Evolutionary conservation across 2,888 invertebrate species (phyloP).

Genomic region (Agrotis ipsilon): DNA sequence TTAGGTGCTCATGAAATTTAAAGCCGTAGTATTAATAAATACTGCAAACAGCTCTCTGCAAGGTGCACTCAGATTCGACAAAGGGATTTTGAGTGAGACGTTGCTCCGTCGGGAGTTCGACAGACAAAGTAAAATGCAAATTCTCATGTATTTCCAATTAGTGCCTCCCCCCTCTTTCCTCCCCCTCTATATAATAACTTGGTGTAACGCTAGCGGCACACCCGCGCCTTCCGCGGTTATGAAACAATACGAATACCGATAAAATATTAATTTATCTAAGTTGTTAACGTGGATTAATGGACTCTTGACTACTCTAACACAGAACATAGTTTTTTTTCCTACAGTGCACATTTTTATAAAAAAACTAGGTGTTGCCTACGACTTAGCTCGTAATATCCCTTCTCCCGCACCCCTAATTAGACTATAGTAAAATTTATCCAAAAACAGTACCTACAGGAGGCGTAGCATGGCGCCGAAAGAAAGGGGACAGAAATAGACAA

Average conservation of each 20-base stretch:
- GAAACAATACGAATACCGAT: conserved; percentile 15
- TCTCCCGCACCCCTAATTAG: too few species aligned
- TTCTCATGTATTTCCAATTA: conserved; percentile 90
- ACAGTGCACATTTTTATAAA: too few species aligned
- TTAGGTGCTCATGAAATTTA: conserved; percentile 33
- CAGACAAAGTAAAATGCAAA: conserved; percentile 89
- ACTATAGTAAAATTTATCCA: too few species aligned
- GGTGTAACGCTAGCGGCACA: conserved; percentile 47
- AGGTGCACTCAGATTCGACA: conserved; percentile 70
- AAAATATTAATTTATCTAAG: not conserved
- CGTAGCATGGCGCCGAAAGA: too few species aligned
- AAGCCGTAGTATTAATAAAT: conserved; percentile 54
- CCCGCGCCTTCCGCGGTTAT: conserved; percentile 27
- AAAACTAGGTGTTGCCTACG: too few species aligned
- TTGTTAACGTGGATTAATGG: conserved; percentile 3
- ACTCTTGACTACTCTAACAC: not conserved
- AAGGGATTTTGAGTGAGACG: conserved; percentile 76
- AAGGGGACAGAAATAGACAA: too few species aligned
- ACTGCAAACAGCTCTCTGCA: conserved; percentile 30
- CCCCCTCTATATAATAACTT: conserved; percentile 68
- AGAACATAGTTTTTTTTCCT: too few species aligned
- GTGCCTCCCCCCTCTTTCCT: conserved; percentile 63
- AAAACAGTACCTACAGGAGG: too few species aligned
- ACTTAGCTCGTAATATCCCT: too few species aligned
- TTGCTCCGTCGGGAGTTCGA: conserved; percentile 76